phyloP scores from a whole-genome alignment of 2,888 invertebrate genomes.

The Tenthredo amoena region DNA sequence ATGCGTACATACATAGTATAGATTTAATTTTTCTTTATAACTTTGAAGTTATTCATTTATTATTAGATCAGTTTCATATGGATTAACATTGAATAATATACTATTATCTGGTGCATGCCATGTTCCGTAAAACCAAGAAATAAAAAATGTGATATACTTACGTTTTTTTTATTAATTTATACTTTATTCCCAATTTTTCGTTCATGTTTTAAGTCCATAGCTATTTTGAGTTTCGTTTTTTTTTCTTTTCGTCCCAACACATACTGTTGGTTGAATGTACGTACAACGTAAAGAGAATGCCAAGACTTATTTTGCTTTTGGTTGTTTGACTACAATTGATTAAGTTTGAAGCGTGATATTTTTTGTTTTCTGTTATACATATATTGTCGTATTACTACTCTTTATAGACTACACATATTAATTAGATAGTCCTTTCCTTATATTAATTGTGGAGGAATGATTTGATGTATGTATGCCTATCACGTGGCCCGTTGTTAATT shows the following conservation, averaged over 20 bases:
- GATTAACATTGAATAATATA: neutral
- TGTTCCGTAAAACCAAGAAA: neutral
- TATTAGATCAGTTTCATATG: neutral
- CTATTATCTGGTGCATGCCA: constrained; percentile 11
- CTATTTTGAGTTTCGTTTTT: neutral
- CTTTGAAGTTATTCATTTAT: neutral
- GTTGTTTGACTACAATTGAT: constrained; percentile 46
- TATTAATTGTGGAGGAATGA: constrained; percentile 30
- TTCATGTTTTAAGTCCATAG: neutral
- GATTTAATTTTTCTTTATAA: too few species aligned
- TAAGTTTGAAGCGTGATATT: neutral
- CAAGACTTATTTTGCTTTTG: constrained; percentile 49
- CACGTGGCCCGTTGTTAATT: constrained; percentile 26
- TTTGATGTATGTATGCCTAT: constrained; percentile 28
- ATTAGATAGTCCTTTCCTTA: neutral
- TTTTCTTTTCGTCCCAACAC: neutral
- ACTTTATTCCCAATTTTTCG: neutral
- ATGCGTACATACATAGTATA: neutral
- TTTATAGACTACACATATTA: neutral
- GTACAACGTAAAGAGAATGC: constrained; percentile 48
- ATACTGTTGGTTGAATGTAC: constrained; percentile 1
- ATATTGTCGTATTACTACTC: neutral
- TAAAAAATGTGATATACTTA: neutral
- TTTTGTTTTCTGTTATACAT: neutral
- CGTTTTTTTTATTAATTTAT: neutral